phyloP scores from a whole-genome alignment of 2,113 vertebrate species.

The Abramis brama region DNA sequence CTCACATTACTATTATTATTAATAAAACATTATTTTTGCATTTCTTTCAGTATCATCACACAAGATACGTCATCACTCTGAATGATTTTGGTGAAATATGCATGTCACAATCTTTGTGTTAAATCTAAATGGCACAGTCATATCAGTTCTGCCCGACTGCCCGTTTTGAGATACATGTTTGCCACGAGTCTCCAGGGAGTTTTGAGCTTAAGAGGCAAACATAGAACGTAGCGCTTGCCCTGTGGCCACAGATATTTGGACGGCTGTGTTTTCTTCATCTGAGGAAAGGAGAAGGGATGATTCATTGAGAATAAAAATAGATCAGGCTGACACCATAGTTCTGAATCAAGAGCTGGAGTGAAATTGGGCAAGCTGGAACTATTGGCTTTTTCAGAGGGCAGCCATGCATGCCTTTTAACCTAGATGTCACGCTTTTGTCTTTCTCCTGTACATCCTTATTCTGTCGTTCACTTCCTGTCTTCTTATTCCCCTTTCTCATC shows the following conservation, averaged over 20 bases:
- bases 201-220: slow-evolving; percentile 23
- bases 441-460: slow-evolving; percentile 45
- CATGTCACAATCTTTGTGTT: slow-evolving; percentile 10
- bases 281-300: slow-evolving; percentile 48
- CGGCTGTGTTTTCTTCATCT: slow-evolving; percentile 54
- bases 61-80: background rate
- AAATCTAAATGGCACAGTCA: slow-evolving; percentile 15
- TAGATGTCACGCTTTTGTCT: slow-evolving; percentile 71
- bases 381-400: slow-evolving; percentile 70
- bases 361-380: slow-evolving; percentile 61
- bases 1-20: no score
- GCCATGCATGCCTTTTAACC: slow-evolving; percentile 70
- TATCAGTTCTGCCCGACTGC: slow-evolving; percentile 7
- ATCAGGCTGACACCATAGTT: slow-evolving; percentile 64
- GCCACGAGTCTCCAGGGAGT: slow-evolving; percentile 17
- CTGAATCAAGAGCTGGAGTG: slow-evolving; percentile 64
- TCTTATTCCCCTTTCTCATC: background rate
- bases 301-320: slow-evolving; percentile 63
- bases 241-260: slow-evolving; percentile 55
- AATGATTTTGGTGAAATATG: background rate
- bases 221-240: slow-evolving; percentile 10
- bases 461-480: slow-evolving; percentile 1
- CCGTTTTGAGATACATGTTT: slow-evolving; percentile 17
- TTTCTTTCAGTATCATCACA: background rate
- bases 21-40: background rate